Evolutionary conservation across 2,113 vertebrate genomes (phyloP), one percentile per base, ranked within the genome.

Genomic region (Heterotilapia buettikoferi): DNA sequence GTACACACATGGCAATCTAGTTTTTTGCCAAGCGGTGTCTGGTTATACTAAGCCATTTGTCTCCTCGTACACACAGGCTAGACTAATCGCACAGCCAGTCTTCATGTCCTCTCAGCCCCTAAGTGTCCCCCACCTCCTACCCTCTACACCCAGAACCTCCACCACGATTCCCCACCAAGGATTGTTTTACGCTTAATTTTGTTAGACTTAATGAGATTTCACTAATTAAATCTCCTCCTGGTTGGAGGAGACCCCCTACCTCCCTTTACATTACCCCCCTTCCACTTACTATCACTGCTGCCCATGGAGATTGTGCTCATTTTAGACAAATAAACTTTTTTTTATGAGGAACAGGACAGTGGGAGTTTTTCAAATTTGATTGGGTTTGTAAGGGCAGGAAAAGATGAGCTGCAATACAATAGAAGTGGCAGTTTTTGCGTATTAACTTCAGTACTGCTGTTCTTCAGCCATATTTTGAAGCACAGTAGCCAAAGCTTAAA

Each of bases 111-210:
- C 94, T 96, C 96, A 82, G 82, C 83, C 83, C 86, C 68, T 89
- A 53, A 91, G 85, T 92, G 82, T 81, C 76, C 87, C 84, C 84
- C 83, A 50, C 80, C 21, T 31, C 56, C 76, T 61, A 47, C 96
- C 89, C 96, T 87, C 92, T 90, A 92, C 92, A 95, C 94, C 96
- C 95, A 96, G 95, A 92, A 88, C 90, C 80, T 85, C 83, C 84
- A 88, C 85, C 82, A 71, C 4, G 47, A 88, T 97, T 97, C 97
- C 97, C 98, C 96, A 97, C 97, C 95, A 97, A 95, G 97, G 97
- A 98, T 98, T 98, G 98, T 98, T 98, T 98, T 98, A 98, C 96
- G 95, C 97, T 97, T 99, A 98, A 98, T 99, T 98, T 98, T 97
- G 96, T 99, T 98, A 97, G 97, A 97, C 97, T 97, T 98, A 99